Percentiles rank a stretch among this genome's conserved stretches.
Conservation (phyloP, 1,140 invertebrate species). For the Drosophila parvula region DNA sequence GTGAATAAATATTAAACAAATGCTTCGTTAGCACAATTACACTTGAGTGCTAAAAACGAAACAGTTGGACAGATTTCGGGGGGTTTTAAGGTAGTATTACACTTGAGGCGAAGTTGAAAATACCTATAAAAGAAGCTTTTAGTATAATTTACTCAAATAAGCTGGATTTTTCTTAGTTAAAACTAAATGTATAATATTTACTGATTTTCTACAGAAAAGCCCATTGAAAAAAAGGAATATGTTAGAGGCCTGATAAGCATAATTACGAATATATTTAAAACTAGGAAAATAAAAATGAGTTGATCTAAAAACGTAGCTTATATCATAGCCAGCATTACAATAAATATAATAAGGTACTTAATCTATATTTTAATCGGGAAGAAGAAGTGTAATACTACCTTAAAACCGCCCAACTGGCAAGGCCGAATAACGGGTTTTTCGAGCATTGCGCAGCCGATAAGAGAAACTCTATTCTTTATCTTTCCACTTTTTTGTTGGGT, state of each 20-base stretch:
- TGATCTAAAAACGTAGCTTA: no score
- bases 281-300: no score
- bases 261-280: no score
- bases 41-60: conserved; percentile 38
- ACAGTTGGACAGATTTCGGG: conserved; percentile 3
- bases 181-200: no score
- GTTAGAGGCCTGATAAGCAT: no score
- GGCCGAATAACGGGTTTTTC: conserved; percentile 35
- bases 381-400: background rate
- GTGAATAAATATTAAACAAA: conserved; percentile 34
- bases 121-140: background rate
- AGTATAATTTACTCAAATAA: background rate
- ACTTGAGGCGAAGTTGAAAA: background rate
- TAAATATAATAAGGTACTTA: background rate
- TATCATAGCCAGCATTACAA: background rate
- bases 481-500: background rate
- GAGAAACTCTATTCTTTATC: conserved; percentile 33
- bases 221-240: no score
- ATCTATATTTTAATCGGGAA: background rate
- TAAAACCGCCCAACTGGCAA: conserved; percentile 7
- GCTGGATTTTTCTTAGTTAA: background rate
- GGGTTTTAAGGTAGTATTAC: conserved; percentile 4
- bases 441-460: conserved; percentile 29
- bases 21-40: conserved; percentile 47
- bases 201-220: no score